A percentile compares a stretch with the other conserved stretches of the same genome.
These are phyloP conservation scores for Rhingia campestris DNA, from an alignment of 2,888 invertebrate genomes.

Conservation along the genomic window DNA sequence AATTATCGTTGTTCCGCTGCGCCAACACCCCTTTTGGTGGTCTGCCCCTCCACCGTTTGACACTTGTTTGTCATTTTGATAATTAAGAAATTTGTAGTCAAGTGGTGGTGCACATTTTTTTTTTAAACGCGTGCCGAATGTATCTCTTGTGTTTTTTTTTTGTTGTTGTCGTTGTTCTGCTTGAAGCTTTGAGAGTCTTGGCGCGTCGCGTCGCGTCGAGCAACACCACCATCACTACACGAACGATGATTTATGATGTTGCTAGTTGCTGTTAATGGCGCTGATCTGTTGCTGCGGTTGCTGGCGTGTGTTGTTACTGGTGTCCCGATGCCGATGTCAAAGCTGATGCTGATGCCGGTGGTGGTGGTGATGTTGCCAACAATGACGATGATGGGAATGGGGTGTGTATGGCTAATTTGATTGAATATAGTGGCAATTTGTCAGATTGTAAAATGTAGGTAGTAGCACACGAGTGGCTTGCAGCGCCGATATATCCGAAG, in stretches of 20 bases:
- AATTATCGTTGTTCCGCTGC: constrained; percentile 56
- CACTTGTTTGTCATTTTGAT: constrained; percentile 72
- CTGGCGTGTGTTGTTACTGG: constrained; percentile 38
- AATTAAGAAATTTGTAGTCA: constrained; percentile 73
- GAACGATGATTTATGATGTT: constrained; percentile 71
- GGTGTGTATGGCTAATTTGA: constrained; percentile 73
- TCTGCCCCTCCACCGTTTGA: constrained; percentile 37
- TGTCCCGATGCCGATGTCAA: constrained; percentile 29
- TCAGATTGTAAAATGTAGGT: constrained; percentile 69
- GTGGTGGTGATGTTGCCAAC: constrained; percentile 59
- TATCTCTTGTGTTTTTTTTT: constrained; percentile 20
- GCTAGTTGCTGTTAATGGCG: constrained; percentile 71
- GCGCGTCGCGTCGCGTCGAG: constrained; percentile 57
- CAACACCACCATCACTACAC: constrained; percentile 17
- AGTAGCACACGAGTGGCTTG: constrained; percentile 50
- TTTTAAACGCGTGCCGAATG: constrained; percentile 67
- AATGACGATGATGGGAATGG: constrained; percentile 66
- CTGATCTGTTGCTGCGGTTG: constrained; percentile 71
- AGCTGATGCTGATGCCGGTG: constrained; percentile 30
- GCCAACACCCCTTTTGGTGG: constrained; percentile 4
- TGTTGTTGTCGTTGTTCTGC: not conserved
- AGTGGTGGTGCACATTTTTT: constrained; percentile 69
- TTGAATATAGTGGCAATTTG: constrained; percentile 73
- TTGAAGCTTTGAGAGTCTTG: constrained; percentile 59
- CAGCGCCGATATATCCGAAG: not conserved